Conservation (phyloP, 1,140 invertebrate genomes). For the Phthorimaea operculella region DNA sequence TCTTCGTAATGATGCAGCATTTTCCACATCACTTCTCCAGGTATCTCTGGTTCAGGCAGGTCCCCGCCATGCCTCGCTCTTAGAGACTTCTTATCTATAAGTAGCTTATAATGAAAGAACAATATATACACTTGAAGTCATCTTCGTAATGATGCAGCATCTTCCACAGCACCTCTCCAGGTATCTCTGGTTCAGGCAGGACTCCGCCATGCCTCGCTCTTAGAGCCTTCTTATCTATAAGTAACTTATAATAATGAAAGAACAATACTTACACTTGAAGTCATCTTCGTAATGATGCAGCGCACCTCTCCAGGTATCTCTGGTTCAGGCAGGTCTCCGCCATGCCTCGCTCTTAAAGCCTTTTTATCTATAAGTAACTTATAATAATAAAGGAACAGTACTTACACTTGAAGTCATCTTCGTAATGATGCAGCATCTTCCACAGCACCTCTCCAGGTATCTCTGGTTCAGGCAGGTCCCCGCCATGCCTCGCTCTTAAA, state of each 20-base stretch:
- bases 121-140: conserved; percentile 45
- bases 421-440: conserved; percentile 58
- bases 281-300: conserved; percentile 57
- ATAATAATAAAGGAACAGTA: too few species aligned
- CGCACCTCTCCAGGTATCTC: conserved; percentile 48
- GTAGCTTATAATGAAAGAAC: too few species aligned
- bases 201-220: conserved; percentile 82
- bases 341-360: conserved; percentile 79
- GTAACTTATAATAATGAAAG: too few species aligned
- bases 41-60: conserved; percentile 69
- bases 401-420: conserved; percentile 56
- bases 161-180: conserved; percentile 53
- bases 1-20: conserved; percentile 61
- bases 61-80: conserved; percentile 82
- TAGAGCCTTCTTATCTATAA: conserved; percentile 78
- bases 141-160: conserved; percentile 61
- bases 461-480: conserved; percentile 73
- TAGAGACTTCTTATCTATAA: conserved; percentile 78
- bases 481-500: conserved; percentile 81
- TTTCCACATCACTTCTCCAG: conserved; percentile 52
- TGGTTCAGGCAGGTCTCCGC: conserved; percentile 76
- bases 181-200: conserved; percentile 69
- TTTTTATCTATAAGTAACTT: conserved; percentile 80
- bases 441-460: conserved; percentile 50
- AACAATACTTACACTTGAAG: conserved; percentile 49